Base-by-base conservation (phyloP, 2,888 invertebrate genomes). In the Pristionchus fissidentatus region DNA sequence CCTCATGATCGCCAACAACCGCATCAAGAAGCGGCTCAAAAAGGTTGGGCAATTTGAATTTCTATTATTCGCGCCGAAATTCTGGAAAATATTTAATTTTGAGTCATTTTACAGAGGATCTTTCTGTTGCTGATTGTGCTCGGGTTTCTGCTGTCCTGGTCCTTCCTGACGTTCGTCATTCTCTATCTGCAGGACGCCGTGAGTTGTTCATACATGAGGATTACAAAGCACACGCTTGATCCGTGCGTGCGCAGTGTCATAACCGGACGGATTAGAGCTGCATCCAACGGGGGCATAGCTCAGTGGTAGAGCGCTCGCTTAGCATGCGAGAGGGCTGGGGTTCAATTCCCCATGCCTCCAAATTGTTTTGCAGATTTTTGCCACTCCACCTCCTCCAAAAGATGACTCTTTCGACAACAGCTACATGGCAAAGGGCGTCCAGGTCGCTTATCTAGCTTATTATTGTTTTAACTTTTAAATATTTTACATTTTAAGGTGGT, bases 61-160 rank as follows among this genome's bases (percentile, higher is more conserved):
- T 13, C 43, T 43, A 29, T 49, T 29, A 7, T 5, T 75, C 46
- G 26, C 10, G 22, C 1, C 2, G 1, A 8, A 26, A 43, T 46
- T 75, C n/a, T 32, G 1, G 43, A 7, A 10, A 38, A 2, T 19
- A 22, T 32, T 75, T 38, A 41, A 41, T 70, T 35, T 38, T 15
- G 38, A 75, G 22, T 5, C n/a, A 8, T 3, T 1, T 52, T 81
- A 43, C 80, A 81, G 80, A 38, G 62, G 5, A n/a, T 81, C 0
- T 32, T 81, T 32, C 87, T 85, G 77, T 70, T 84, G 32, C 83
- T 89, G 4, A 52, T 87, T 38, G 66, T 87, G 15, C 78, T 92
- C 57, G 89, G 86, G 26, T 92, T 92, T 84, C 84, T 91, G 35
- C 55, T 87, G 41, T 75, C 86, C 55, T 92, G 92, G 92, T 87